Conservation (phyloP, 1,140 invertebrate species). For the Danaus melanippus region DNA sequence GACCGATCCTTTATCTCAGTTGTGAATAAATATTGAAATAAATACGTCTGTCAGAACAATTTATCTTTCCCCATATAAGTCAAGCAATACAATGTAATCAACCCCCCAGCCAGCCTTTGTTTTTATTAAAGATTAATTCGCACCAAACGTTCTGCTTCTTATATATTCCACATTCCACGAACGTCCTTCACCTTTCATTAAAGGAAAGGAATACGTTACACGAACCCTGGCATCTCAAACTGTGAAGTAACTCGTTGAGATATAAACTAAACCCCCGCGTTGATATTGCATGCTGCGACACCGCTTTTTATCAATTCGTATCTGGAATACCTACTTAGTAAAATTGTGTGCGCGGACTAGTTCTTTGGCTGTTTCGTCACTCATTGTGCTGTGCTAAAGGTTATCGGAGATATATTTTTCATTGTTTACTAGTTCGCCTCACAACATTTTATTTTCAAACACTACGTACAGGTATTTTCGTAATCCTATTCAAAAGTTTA, state of each 20-base stretch:
- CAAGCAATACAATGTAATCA: too few relatives aligned
- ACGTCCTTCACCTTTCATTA: conserved; percentile 60
- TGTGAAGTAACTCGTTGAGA: conserved; percentile 42
- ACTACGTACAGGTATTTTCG: too few relatives aligned
- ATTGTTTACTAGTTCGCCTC: not conserved
- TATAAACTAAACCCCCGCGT: conserved; percentile 56
- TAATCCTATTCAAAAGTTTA: too few relatives aligned
- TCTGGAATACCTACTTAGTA: conserved; percentile 36
- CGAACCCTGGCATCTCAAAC: conserved; percentile 46
- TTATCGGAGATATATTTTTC: conserved; percentile 31
- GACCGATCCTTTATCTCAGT: conserved; percentile 12
- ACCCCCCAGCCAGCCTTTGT: conserved; percentile 8
- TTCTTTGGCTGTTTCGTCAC: conserved; percentile 45
- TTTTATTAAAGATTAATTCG: conserved; percentile 30
- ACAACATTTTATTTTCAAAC: too few relatives aligned
- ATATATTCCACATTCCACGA: conserved; percentile 38
- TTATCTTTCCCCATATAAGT: conserved; percentile 16
- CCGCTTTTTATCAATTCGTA: conserved; percentile 53
- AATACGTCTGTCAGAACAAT: conserved; percentile 18
- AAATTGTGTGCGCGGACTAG: conserved; percentile 51
- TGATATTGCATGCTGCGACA: conserved; percentile 44
- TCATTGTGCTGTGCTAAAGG: conserved; percentile 37
- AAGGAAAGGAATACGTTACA: conserved; percentile 42
- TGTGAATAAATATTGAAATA: conserved; percentile 14
- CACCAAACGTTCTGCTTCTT: conserved; percentile 29